Evolutionary conservation across 2,797 vertebrate genomes (phyloP), one percentile per base, ranked within the genome.

Genomic region (Arctocebus calabarensis): DNA sequence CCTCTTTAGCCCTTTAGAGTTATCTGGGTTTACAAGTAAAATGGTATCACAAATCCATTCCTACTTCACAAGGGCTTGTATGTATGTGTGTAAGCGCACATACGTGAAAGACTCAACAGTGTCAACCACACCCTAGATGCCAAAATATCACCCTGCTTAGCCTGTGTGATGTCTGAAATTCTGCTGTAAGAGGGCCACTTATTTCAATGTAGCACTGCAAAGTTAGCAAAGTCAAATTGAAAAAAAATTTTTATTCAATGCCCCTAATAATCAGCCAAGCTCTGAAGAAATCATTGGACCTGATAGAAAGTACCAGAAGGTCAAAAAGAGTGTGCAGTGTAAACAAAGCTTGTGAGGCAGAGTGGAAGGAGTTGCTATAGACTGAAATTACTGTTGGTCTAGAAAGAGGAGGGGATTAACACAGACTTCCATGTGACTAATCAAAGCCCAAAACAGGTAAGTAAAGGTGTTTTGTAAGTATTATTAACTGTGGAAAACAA

Each of bases 21-120:
- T 45, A 29, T 73, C 48, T 45, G 37, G 22, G 19, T 29, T 83
- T 78, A 37, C 40, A 78, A 82, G n/a, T 0, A 77, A 19, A 61
- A 25, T 27, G 34, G 59, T n/a, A 29, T 29, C 37, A 34, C 25
- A 73, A 45, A 92, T 19, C 48, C 37, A 61, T 11, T 27, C 71
- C 61, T 4, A 40, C 27, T 27, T 62, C 59, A 71, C 14, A 32
- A 45, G 52, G 55, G 19, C 48, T 45, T 57, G 10, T 20, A 43
- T 10, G 45, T 25, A 7, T 7, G 71, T 52, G 0, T 3, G 8
- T 25, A 45, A 68, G 27, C 0, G 22, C 16, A 25, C 4, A 48
- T 5, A 48, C 34, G 7, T 1, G 25, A 62, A 52, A 10, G 16
- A 17, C 73, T 86, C 4, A 0, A 23, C 17, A 37, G 22, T 22